These are phyloP conservation scores for Camponotus floridanus DNA, from an alignment of 1,140 invertebrate genomes.

Conservation along the genomic window DNA sequence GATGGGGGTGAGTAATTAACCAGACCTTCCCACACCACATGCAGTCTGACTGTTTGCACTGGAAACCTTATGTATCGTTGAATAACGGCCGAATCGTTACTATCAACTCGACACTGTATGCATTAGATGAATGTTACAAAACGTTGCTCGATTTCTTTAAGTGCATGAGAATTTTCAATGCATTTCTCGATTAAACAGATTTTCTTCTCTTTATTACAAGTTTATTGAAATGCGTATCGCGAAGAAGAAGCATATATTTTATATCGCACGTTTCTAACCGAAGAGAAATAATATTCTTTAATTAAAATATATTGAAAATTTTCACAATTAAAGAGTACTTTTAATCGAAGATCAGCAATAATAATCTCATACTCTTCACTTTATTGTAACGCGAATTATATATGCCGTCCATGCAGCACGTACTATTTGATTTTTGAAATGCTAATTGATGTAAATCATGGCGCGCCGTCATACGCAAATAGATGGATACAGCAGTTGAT, in stretches of 20 bases:
- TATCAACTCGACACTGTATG: constrained; percentile 49
- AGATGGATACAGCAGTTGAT: constrained; percentile 50
- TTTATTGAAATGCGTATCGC: not conserved
- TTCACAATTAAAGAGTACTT: not conserved
- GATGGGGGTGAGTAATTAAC: constrained; percentile 82
- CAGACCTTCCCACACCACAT: constrained; percentile 74
- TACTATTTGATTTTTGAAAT: constrained; percentile 53
- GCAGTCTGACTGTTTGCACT: constrained; percentile 76
- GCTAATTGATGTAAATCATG: constrained; percentile 56
- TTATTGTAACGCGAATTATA: constrained; percentile 16
- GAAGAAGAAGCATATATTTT: not conserved
- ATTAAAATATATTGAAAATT: constrained; percentile 3
- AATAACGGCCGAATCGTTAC: constrained; percentile 73
- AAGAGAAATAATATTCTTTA: not conserved
- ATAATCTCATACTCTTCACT: not conserved
- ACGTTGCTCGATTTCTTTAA: constrained; percentile 7
- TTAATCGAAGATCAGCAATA: not conserved
- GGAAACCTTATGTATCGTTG: constrained; percentile 78
- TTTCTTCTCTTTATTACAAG: not conserved
- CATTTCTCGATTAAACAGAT: not conserved
- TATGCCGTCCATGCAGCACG: not conserved
- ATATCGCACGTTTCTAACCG: not conserved
- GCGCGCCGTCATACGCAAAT: constrained; percentile 44
- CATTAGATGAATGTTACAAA: constrained; percentile 31
- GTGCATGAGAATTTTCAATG: not conserved